Conservation (phyloP, 2,113 vertebrate species). For the Mixornis gularis region DNA sequence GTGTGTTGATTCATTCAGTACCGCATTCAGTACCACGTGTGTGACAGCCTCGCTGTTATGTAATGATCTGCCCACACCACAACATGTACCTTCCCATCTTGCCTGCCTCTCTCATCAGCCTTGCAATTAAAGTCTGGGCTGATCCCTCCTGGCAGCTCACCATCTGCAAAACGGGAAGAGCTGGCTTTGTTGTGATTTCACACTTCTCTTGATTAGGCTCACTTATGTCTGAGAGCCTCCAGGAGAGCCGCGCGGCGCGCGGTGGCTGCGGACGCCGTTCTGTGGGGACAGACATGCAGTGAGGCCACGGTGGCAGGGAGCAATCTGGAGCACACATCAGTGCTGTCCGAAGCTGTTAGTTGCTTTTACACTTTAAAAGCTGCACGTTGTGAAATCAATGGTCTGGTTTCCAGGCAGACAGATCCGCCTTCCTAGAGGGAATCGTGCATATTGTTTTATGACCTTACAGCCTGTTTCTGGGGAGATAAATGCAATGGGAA, state of each 20-base stretch:
- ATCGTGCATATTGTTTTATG: accelerated
- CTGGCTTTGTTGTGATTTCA: conserved; percentile 58
- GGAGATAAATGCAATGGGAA: neutral
- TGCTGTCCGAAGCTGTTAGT: neutral
- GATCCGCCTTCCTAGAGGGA: neutral
- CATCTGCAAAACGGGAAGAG: conserved; percentile 58
- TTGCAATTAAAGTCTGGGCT: conserved; percentile 53
- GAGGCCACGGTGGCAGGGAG: neutral
- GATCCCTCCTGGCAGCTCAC: conserved; percentile 65
- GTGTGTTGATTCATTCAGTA: accelerated
- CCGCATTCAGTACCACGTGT: neutral
- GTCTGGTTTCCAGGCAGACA: neutral
- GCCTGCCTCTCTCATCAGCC: conserved; percentile 38
- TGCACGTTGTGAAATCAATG: neutral
- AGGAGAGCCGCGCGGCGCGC: neutral
- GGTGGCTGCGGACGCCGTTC: neutral
- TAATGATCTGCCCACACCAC: conserved; percentile 26
- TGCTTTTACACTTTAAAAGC: neutral
- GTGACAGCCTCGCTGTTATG: neutral
- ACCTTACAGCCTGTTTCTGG: neutral
- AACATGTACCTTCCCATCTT: neutral
- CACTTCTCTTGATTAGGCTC: conserved; percentile 40
- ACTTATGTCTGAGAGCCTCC: neutral
- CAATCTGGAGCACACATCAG: conserved; percentile 13
- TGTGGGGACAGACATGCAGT: neutral